Evolutionary conservation across 1,140 invertebrate species (phyloP).

Genomic region (Orchesella cincta): DNA sequence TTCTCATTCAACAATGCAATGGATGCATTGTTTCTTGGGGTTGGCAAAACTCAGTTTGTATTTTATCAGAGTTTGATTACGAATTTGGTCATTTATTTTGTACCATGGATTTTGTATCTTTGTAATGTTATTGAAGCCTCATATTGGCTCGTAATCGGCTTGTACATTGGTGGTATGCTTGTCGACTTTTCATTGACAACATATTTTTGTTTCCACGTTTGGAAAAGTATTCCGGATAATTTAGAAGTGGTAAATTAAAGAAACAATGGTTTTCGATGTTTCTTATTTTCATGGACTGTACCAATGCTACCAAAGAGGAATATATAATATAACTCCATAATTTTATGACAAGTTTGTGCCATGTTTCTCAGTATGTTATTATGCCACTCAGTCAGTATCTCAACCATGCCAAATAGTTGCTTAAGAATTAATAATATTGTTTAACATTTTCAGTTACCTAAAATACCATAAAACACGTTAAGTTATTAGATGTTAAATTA

Average conservation of each 20-base stretch:
- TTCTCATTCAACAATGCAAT: slow-evolving; percentile 46
- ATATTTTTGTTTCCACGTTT: slow-evolving; percentile 35
- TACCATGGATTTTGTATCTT: slow-evolving; percentile 42
- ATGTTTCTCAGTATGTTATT: too few species aligned
- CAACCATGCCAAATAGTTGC: too few species aligned
- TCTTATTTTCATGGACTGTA: not conserved
- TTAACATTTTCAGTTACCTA: too few species aligned
- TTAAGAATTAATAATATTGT: too few species aligned
- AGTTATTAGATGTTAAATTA: too few species aligned
- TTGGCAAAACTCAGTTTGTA: slow-evolving; percentile 40
- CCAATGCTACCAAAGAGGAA: too few species aligned
- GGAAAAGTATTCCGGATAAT: slow-evolving; percentile 22
- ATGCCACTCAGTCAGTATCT: too few species aligned
- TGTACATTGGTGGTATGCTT: slow-evolving; percentile 41
- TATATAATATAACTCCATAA: not conserved
- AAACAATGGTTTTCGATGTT: too few species aligned
- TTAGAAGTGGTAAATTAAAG: too few species aligned
- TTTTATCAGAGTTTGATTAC: slow-evolving; percentile 44
- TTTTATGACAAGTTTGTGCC: too few species aligned
- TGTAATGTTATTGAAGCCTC: slow-evolving; percentile 22
- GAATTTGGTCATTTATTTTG: slow-evolving; percentile 41
- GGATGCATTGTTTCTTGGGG: slow-evolving; percentile 43
- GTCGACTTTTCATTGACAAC: slow-evolving; percentile 41
- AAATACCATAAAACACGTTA: too few species aligned
- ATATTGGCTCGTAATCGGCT: slow-evolving; percentile 35